phyloP scores from a whole-genome alignment of 2,113 vertebrate species.

The Columba janthina region DNA sequence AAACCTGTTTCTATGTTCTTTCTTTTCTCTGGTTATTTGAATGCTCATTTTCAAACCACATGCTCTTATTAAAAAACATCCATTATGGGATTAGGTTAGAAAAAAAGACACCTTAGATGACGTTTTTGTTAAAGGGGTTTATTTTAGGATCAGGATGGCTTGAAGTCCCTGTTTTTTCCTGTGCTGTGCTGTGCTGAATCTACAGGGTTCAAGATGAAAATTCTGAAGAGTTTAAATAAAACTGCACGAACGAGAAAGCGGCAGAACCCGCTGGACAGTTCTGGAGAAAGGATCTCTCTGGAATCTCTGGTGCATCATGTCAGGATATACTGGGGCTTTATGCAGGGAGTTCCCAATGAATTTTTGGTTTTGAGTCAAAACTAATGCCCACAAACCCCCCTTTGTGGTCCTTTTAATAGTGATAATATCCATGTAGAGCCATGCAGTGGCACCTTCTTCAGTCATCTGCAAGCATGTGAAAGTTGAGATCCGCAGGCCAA shows the following conservation, averaged over 20 bases:
- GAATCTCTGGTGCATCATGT: neutral
- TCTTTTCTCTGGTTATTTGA: neutral
- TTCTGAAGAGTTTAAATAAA: neutral
- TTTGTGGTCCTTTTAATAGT: neutral
- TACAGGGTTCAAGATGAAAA: neutral
- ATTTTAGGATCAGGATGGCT: neutral
- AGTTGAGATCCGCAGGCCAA: neutral
- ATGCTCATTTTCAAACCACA: slow-evolving; percentile 11
- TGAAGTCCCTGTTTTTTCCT: neutral
- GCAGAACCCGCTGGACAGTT: neutral
- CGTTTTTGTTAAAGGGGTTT: neutral
- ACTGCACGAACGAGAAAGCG: neutral
- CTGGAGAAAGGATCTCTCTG: neutral
- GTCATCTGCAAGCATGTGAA: neutral
- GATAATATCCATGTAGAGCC: neutral
- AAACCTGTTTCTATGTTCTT: neutral
- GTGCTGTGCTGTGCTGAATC: neutral
- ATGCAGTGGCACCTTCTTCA: neutral
- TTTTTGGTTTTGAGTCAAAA: neutral
- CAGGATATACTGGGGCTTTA: neutral
- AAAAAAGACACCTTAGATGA: neutral
- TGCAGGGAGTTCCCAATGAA: neutral
- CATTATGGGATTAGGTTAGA: neutral
- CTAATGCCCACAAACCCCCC: neutral
- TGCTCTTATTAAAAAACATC: neutral